Percentiles rank a stretch among this genome's conserved stretches.
Conservation (phyloP, 2,113 vertebrate genomes). For the Salminus brasiliensis region DNA sequence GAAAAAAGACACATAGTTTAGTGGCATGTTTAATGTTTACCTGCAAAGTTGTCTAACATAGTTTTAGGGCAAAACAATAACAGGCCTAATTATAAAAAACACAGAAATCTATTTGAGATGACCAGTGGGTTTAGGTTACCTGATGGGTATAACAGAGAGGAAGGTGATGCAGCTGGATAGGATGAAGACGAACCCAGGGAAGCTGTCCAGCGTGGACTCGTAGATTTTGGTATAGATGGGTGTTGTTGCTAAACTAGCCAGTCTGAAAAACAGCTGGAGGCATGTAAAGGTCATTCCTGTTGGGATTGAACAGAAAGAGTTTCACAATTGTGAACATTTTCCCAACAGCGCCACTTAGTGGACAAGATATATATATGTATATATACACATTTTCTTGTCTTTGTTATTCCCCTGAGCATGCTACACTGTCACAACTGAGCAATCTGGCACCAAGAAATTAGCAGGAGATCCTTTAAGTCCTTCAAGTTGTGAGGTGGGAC, state of each 20-base stretch:
- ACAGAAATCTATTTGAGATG: neutral
- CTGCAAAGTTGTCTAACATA: no score
- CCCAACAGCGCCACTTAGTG: slow-evolving; percentile 5
- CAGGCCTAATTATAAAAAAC: no score
- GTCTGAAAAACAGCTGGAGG: slow-evolving; percentile 84
- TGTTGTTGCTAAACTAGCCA: slow-evolving; percentile 81
- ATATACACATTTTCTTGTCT: no score
- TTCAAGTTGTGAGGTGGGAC: no score
- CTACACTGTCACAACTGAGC: no score
- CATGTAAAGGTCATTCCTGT: slow-evolving; percentile 72
- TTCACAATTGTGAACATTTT: neutral
- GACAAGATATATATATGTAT: no score
- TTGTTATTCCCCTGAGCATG: no score
- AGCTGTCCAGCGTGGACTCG: slow-evolving; percentile 83
- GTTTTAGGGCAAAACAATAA: no score
- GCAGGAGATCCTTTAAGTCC: no score
- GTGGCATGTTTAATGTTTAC: neutral
- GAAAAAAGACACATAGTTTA: neutral
- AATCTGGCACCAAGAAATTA: no score
- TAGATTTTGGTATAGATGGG: slow-evolving; percentile 88
- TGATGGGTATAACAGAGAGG: slow-evolving; percentile 83
- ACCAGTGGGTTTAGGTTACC: slow-evolving; percentile 71
- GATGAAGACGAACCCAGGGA: slow-evolving; percentile 83
- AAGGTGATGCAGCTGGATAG: slow-evolving; percentile 82
- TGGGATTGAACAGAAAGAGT: neutral